Percentiles rank a stretch among this genome's conserved stretches.
phyloP scores from a whole-genome alignment of 30 jellyfish, hydroid and myxozoan species.

The Hydractinia echinata region DNA sequence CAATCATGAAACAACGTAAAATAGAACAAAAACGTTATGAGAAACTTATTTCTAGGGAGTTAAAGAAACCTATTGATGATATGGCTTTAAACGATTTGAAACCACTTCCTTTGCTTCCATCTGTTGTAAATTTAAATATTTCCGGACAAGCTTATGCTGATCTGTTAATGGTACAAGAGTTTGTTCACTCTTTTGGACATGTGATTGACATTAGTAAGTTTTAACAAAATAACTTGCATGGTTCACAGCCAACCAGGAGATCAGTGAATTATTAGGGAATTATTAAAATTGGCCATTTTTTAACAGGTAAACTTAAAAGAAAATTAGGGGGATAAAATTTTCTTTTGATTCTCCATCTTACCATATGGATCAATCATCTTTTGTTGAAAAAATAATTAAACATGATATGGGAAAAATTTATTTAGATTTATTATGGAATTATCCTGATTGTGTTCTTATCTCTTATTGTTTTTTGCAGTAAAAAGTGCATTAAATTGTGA shows the following conservation, averaged over 20 bases:
- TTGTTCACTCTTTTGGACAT: slow-evolving; percentile 90
- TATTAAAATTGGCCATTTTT: no score
- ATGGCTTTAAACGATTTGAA: slow-evolving; percentile 71
- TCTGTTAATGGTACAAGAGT: slow-evolving; percentile 86
- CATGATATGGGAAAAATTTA: no score
- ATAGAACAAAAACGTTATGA: slow-evolving; percentile 87
- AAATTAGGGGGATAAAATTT: no score
- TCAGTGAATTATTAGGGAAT: no score
- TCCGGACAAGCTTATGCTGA: slow-evolving; percentile 96
- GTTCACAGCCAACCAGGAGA: no score
- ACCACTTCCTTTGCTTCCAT: slow-evolving; percentile 78
- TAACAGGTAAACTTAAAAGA: no score
- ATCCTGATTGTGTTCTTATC: no score
- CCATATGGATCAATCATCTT: no score
- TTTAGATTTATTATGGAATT: no score
- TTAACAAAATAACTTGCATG: not conserved
- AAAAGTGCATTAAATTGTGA: not conserved
- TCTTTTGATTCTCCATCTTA: no score
- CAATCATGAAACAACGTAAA: slow-evolving; percentile 70
- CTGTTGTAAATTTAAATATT: slow-evolving; percentile 63
- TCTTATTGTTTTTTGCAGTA: not conserved
- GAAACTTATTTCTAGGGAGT: slow-evolving; percentile 66
- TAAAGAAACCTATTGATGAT: slow-evolving; percentile 92
- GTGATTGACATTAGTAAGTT: slow-evolving; percentile 85
- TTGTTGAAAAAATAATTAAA: no score